Conservation (phyloP, 2,113 vertebrate genomes). For the Acrocephalus arundinaceus region DNA sequence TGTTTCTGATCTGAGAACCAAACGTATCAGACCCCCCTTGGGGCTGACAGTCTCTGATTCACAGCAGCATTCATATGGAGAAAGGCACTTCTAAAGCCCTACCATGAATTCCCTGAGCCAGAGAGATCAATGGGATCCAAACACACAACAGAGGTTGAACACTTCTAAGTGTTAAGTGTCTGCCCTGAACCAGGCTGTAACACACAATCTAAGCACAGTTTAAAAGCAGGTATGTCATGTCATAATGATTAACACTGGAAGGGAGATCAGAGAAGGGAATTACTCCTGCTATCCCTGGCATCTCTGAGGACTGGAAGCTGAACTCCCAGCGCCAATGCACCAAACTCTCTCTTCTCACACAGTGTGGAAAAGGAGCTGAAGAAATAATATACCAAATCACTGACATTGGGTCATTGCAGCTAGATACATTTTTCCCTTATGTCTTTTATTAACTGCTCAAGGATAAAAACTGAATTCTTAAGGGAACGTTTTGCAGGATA, state of each 20-base stretch:
- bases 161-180: neutral
- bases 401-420: neutral
- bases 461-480: neutral
- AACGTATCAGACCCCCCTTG: neutral
- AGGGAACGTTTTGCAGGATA: neutral
- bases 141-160: slow-evolving; percentile 14
- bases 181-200: neutral
- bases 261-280: slow-evolving; percentile 35
- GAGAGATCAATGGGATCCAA: slow-evolving; percentile 37
- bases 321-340: neutral
- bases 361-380: neutral
- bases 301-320: neutral
- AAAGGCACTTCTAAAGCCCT: slow-evolving; percentile 18
- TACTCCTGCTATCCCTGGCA: neutral
- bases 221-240: neutral
- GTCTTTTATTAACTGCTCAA: neutral
- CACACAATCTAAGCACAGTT: neutral
- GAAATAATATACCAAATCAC: neutral
- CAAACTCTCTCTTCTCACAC: neutral
- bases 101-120: neutral
- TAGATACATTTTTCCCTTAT: neutral
- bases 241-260: neutral
- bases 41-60: neutral
- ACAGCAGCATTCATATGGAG: neutral
- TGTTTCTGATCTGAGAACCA: neutral